phyloP scores from a whole-genome alignment of 2,113 vertebrate species.

The Orcinus orca region DNA sequence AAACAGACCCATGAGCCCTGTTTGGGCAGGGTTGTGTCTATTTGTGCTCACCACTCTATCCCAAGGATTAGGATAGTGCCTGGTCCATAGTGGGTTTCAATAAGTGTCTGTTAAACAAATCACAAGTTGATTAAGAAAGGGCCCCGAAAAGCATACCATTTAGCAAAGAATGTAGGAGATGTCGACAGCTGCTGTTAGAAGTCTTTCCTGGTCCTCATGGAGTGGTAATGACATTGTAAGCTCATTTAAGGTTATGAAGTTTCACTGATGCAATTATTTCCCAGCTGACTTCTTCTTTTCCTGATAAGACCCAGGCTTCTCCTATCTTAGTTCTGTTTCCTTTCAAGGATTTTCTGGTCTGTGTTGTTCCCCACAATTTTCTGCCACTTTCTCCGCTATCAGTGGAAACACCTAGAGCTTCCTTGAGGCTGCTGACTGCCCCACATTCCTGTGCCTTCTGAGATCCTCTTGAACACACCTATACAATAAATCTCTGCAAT shows the following conservation, averaged over 20 bases:
- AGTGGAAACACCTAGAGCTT: not conserved
- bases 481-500: not conserved
- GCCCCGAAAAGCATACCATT: not conserved
- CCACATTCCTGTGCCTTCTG: not conserved
- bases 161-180: not conserved
- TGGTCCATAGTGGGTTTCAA: not conserved
- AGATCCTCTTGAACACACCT: not conserved
- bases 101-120: conserved; percentile 18
- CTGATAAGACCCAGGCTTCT: not conserved
- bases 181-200: not conserved
- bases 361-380: not conserved
- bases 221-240: not conserved
- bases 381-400: not conserved
- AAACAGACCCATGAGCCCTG: not conserved
- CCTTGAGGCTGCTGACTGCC: not conserved
- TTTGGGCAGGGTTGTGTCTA: not conserved
- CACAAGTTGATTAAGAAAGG: not conserved
- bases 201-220: not conserved
- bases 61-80: not conserved
- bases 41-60: not conserved
- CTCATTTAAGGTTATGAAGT: not conserved
- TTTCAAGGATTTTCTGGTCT: not conserved
- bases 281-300: not conserved
- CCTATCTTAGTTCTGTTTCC: not conserved
- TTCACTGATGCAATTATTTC: not conserved